Percentiles rank a stretch among this genome's conserved stretches.
These are phyloP conservation scores for Eufriesea mexicana DNA, from an alignment of 1,140 invertebrate genomes.

Conservation along the genomic window DNA sequence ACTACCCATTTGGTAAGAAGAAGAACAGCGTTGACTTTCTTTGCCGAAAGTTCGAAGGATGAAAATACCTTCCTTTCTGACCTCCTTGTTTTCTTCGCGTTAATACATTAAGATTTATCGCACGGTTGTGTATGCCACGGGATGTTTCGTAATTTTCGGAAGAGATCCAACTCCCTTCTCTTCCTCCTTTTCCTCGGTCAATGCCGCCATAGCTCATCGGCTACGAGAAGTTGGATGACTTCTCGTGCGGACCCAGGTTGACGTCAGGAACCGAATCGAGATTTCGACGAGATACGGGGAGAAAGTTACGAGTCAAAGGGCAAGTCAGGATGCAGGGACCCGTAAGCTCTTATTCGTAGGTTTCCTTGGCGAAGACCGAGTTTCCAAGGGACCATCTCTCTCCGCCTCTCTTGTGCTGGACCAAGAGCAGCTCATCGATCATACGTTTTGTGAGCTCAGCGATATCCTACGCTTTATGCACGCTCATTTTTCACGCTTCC, in stretches of 20 bases:
- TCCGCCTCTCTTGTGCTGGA: not conserved
- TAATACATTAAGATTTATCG: conserved; percentile 36
- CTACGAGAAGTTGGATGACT: not conserved
- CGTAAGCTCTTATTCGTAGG: conserved; percentile 36
- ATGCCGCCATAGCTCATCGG: not conserved
- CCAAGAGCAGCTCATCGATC: conserved; percentile 63
- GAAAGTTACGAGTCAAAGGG: conserved; percentile 64
- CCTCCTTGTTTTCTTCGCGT: not conserved
- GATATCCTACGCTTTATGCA: conserved; percentile 47
- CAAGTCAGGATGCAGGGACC: conserved; percentile 15
- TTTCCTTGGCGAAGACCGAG: conserved; percentile 33
- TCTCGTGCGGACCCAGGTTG: not conserved
- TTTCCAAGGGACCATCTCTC: conserved; percentile 51
- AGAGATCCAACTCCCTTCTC: no score
- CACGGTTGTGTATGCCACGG: conserved; percentile 21
- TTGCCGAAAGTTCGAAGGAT: not conserved
- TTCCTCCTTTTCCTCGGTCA: no score
- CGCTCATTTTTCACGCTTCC: conserved; percentile 68
- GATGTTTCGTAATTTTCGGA: not conserved
- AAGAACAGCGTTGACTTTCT: no score
- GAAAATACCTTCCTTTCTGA: not conserved
- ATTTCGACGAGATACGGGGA: conserved; percentile 40
- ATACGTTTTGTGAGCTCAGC: conserved; percentile 60
- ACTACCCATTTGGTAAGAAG: not conserved
- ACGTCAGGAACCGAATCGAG: conserved; percentile 22